Conservation (phyloP, 2,888 invertebrate genomes). For the Drosophila paracracens region DNA sequence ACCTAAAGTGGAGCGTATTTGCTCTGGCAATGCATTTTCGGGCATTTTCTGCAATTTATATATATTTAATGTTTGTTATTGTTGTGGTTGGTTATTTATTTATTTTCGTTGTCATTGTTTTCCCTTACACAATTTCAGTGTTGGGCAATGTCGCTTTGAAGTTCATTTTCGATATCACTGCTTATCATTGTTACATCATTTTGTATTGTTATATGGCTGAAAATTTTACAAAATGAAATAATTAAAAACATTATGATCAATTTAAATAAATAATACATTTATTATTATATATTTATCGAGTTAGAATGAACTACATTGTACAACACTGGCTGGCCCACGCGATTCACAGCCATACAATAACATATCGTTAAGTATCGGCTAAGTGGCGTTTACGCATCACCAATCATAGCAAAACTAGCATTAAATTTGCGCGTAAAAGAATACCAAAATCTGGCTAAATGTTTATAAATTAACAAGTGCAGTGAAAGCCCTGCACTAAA, state of each 20-base stretch:
- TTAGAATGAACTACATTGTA: conserved; percentile 1
- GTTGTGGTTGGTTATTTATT: conserved; percentile 29
- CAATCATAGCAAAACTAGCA: conserved; percentile 52
- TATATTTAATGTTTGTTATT: conserved; percentile 36
- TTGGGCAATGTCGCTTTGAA: conserved; percentile 3
- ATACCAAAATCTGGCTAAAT: conserved; percentile 54
- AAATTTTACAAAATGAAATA: not conserved
- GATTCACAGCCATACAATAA: conserved; percentile 26
- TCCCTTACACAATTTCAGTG: conserved; percentile 26
- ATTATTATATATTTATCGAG: not conserved
- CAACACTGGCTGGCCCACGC: conserved; percentile 45
- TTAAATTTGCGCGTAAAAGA: conserved; percentile 69
- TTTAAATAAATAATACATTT: not conserved
- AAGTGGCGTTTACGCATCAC: conserved; percentile 43
- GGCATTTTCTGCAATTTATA: conserved; percentile 47
- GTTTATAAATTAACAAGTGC: conserved; percentile 30
- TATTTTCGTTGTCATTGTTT: conserved; percentile 45
- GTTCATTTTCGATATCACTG: conserved; percentile 25
- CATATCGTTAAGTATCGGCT: conserved; percentile 35
- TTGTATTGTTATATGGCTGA: not conserved
- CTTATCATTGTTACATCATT: not conserved
- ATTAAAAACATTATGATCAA: not conserved
- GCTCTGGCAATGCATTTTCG: conserved; percentile 51
- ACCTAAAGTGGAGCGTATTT: conserved; percentile 51
- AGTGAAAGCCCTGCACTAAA: conserved; percentile 13